A percentile compares a stretch with the other conserved stretches of the same genome.
Conservation (phyloP, 2,797 vertebrate species). For the Enteromius argenteus region DNA sequence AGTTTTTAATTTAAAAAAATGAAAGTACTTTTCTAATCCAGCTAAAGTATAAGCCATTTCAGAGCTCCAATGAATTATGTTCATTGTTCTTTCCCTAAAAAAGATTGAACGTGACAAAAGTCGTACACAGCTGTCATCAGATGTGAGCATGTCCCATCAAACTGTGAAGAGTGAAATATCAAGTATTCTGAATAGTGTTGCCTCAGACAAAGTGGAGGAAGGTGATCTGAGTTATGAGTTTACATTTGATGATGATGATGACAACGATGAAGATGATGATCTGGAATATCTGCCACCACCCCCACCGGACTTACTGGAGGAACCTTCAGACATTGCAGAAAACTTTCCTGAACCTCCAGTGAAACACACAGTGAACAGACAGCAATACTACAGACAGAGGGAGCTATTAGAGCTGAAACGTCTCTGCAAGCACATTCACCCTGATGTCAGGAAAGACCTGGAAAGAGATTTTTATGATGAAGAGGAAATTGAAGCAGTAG, state of each 20-base stretch:
- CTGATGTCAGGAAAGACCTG: slow-evolving; percentile 86
- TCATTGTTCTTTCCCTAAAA: slow-evolving; percentile 74
- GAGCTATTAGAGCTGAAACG: slow-evolving; percentile 85
- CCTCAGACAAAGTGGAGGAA: slow-evolving; percentile 61
- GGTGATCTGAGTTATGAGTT: slow-evolving; percentile 49
- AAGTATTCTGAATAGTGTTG: slow-evolving; percentile 63
- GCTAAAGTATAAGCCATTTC: slow-evolving; percentile 9
- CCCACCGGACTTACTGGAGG: slow-evolving; percentile 82
- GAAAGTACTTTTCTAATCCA: not conserved
- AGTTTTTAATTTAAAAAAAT: not conserved
- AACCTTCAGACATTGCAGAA: slow-evolving; percentile 74
- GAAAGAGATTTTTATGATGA: slow-evolving; percentile 83
- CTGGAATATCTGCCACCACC: slow-evolving; percentile 83
- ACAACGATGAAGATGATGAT: slow-evolving; percentile 72
- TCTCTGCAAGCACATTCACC: slow-evolving; percentile 88
- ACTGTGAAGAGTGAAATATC: slow-evolving; percentile 70
- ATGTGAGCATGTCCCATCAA: slow-evolving; percentile 72
- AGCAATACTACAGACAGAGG: slow-evolving; percentile 83
- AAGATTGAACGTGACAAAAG: slow-evolving; percentile 86
- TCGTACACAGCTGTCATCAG: slow-evolving; percentile 80
- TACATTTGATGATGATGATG: slow-evolving; percentile 66
- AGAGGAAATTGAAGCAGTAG: slow-evolving; percentile 73
- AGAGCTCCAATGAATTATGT: slow-evolving; percentile 36
- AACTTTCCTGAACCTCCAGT: slow-evolving; percentile 78
- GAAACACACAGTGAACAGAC: slow-evolving; percentile 75